Conservation (phyloP, 2,888 invertebrate species). For the Tiphia femorata region DNA sequence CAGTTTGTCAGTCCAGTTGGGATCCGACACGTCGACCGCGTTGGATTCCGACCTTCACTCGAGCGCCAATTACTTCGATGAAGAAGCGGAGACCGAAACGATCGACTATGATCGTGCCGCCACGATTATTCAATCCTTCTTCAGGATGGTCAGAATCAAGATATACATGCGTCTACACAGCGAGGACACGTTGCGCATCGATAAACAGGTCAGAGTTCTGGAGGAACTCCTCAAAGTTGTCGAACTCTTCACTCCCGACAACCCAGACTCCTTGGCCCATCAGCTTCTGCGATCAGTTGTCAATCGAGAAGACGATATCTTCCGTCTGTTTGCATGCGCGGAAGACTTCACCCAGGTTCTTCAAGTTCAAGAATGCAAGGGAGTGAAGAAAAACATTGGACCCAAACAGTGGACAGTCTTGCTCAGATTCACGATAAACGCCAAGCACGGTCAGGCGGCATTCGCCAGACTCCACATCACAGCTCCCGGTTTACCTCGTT, state of each 20-base stretch:
- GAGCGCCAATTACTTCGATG: no score
- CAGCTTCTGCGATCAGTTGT: conserved; percentile 40
- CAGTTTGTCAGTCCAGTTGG: background rate
- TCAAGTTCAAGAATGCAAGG: conserved; percentile 36
- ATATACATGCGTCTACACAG: conserved; percentile 32
- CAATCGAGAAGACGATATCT: conserved; percentile 20
- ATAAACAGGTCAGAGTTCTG: conserved; percentile 5
- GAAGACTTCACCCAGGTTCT: conserved; percentile 44
- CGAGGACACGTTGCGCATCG: conserved; percentile 25
- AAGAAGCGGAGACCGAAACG: background rate
- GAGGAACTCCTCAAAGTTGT: conserved; percentile 27
- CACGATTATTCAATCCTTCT: conserved; percentile 43
- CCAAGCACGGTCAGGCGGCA: conserved; percentile 8
- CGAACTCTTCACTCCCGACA: conserved; percentile 34
- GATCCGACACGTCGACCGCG: no score
- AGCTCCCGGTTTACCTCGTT: conserved; percentile 30
- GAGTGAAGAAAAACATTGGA: conserved; percentile 16
- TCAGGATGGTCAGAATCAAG: conserved; percentile 38
- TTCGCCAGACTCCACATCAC: conserved; percentile 31
- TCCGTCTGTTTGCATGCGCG: conserved; percentile 36
- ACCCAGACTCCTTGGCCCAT: conserved; percentile 23
- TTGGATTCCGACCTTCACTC: no score
- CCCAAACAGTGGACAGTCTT: conserved; percentile 49
- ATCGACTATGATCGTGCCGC: conserved; percentile 26
- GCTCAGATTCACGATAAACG: conserved; percentile 36